Evolutionary conservation across 2,888 invertebrate genomes (phyloP).

Genomic region (Eupithecia pulchellata): DNA sequence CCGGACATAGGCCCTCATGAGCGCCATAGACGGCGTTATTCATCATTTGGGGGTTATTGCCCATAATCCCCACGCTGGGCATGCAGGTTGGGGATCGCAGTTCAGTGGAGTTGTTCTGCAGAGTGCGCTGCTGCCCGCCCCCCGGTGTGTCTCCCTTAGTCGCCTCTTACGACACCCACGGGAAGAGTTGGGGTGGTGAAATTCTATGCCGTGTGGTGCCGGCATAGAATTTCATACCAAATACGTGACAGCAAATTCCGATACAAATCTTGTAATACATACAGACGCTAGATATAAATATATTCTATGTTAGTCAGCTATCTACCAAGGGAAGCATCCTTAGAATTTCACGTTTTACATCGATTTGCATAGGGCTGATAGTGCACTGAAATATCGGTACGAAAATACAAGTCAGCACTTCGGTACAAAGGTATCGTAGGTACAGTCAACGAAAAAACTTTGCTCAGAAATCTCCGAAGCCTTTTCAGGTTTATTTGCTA

Average conservation of each 20-base stretch:
- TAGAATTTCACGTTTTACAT: constrained; percentile 24
- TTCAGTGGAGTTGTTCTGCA: no score
- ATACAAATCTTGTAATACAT: neutral
- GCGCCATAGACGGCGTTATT: no score
- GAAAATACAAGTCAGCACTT: constrained; percentile 20
- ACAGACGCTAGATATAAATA: neutral
- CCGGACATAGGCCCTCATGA: no score
- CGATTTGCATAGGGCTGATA: constrained; percentile 30
- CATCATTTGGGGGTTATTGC: no score
- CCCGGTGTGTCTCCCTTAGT: no score
- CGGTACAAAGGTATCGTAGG: neutral
- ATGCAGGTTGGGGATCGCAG: no score
- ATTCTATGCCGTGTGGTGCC: no score
- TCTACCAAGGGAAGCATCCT: constrained; percentile 3
- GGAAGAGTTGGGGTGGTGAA: no score
- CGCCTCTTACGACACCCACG: no score
- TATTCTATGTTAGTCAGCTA: neutral
- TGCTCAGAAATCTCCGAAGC: neutral
- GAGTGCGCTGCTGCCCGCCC: no score
- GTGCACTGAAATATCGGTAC: constrained; percentile 26
- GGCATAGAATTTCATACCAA: no score
- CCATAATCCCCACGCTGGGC: no score
- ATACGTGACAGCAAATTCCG: neutral
- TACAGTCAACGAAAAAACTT: neutral
- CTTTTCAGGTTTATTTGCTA: neutral